Conservation (phyloP, 2,888 invertebrate genomes). For the Mimachlamys varia region DNA sequence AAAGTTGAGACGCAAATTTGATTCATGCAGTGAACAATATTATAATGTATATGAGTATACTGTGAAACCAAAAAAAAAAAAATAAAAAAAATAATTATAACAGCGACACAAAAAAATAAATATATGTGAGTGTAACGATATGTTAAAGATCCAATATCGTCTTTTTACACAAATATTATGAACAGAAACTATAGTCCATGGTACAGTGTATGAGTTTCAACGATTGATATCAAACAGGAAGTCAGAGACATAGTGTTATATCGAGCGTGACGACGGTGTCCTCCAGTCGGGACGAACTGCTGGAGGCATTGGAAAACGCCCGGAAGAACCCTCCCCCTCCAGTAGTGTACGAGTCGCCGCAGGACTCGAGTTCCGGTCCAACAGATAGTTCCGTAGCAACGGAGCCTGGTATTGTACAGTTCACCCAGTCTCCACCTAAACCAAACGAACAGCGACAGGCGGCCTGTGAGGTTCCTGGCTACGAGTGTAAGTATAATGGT, state of each 20-base stretch:
- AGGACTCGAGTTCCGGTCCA: constrained; percentile 70
- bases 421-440: constrained; percentile 77
- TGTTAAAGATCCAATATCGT: too few species aligned
- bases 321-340: constrained; percentile 72
- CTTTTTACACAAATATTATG: too few species aligned
- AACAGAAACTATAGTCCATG: too few species aligned
- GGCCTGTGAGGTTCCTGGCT: constrained; percentile 75
- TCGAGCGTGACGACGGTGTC: constrained; percentile 78
- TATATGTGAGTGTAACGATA: too few species aligned
- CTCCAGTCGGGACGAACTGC: constrained; percentile 76
- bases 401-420: constrained; percentile 77
- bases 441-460: constrained; percentile 78
- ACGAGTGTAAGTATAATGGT: constrained; percentile 66
- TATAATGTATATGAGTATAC: too few species aligned
- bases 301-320: constrained; percentile 76
- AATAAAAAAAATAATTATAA: too few species aligned
- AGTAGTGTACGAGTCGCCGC: constrained; percentile 72
- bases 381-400: constrained; percentile 77
- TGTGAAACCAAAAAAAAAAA: too few species aligned
- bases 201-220: too few species aligned
- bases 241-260: constrained; percentile 76
- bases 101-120: too few species aligned
- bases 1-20: too few species aligned
- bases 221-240: constrained; percentile 59
- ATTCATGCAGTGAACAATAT: too few species aligned